These are phyloP conservation scores for Gryllus bimaculatus DNA, from an alignment of 1,140 invertebrate species.

Conservation along the genomic window DNA sequence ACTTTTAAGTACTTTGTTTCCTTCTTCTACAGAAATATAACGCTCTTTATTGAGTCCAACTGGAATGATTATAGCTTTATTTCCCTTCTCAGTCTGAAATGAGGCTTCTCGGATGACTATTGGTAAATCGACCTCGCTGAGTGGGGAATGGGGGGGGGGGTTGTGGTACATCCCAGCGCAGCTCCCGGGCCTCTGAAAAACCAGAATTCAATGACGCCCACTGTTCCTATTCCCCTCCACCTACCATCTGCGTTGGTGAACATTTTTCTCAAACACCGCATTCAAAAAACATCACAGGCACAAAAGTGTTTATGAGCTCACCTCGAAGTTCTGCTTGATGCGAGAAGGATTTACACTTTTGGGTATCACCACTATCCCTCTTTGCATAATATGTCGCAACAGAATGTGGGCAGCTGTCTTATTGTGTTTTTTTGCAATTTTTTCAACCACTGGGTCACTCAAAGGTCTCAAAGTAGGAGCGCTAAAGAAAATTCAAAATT, in stretches of 20 bases:
- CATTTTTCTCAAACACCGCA: neutral
- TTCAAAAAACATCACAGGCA: neutral
- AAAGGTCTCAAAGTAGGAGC: slow-evolving; percentile 24
- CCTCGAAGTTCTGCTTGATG: slow-evolving; percentile 35
- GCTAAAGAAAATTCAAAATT: too few relatives aligned
- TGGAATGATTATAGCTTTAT: too few relatives aligned
- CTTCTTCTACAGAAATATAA: too few relatives aligned
- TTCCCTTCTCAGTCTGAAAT: too few relatives aligned
- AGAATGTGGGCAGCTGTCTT: slow-evolving; percentile 37
- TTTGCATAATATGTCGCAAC: slow-evolving; percentile 32
- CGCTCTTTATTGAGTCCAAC: too few relatives aligned
- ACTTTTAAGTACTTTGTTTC: too few relatives aligned
- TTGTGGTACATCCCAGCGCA: too few relatives aligned
- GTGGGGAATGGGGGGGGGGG: too few relatives aligned
- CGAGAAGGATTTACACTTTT: slow-evolving; percentile 34
- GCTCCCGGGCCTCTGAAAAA: neutral
- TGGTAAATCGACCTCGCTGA: too few relatives aligned
- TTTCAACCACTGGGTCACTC: slow-evolving; percentile 25
- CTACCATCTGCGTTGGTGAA: neutral
- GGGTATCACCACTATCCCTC: slow-evolving; percentile 32
- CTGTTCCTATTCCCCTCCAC: neutral
- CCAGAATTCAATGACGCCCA: neutral
- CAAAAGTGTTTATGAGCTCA: slow-evolving; percentile 12
- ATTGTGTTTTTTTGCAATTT: slow-evolving; percentile 31
- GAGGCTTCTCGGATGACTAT: too few relatives aligned